Percentiles rank a stretch among this genome's conserved stretches.
Conservation (phyloP, 2,113 vertebrate genomes). For the Pyxicephalus adspersus region DNA sequence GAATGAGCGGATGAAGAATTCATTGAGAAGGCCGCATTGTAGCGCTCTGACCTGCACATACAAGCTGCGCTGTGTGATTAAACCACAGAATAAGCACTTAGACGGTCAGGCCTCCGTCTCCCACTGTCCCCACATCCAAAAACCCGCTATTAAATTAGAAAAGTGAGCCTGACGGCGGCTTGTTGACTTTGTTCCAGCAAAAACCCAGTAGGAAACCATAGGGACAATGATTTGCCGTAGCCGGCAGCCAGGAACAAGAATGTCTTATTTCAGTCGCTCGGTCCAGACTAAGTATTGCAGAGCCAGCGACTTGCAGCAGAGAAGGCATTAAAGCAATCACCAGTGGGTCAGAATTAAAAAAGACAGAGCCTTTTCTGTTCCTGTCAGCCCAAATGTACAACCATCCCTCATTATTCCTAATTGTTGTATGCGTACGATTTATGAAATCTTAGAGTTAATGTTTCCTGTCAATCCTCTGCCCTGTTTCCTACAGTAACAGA, state of each 20-base stretch:
- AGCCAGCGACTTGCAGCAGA: neutral
- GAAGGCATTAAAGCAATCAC: slow-evolving; percentile 36
- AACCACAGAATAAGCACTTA: neutral
- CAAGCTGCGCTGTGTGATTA: neutral
- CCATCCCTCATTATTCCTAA: slow-evolving; percentile 10
- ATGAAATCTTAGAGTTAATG: slow-evolving; percentile 26
- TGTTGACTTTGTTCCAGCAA: slow-evolving; percentile 16
- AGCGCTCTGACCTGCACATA: slow-evolving; percentile 14
- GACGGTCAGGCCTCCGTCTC: neutral
- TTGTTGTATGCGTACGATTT: neutral
- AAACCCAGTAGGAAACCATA: slow-evolving; percentile 5
- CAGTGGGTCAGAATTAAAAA: slow-evolving; percentile 11
- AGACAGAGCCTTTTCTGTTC: slow-evolving; percentile 24
- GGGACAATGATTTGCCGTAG: slow-evolving; percentile 5
- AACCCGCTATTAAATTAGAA: slow-evolving; percentile 1
- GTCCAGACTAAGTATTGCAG: neutral
- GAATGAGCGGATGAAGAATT: slow-evolving; percentile 7
- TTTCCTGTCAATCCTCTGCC: slow-evolving; percentile 3
- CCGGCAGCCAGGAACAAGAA: slow-evolving; percentile 24
- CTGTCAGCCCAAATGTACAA: neutral
- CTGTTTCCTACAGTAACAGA: slow-evolving; percentile 13
- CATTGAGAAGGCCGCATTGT: neutral
- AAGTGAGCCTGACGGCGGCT: neutral
- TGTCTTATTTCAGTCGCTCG: neutral
- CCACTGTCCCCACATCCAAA: slow-evolving; percentile 11